These are phyloP conservation scores for Allobates femoralis DNA, from an alignment of 2,797 vertebrate genomes.

Conservation along the genomic window DNA sequence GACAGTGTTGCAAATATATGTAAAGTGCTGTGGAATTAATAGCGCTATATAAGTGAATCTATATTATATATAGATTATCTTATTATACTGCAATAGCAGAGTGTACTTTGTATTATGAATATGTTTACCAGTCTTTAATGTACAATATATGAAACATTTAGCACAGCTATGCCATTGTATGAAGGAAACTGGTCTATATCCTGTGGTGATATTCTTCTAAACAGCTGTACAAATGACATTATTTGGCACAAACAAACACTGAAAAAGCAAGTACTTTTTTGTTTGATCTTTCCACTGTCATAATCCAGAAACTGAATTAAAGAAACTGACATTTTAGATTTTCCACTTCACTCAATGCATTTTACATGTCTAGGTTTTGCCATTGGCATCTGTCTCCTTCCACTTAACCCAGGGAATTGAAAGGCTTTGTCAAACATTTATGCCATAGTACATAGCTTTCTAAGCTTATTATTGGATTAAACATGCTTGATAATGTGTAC, in stretches of 20 bases:
- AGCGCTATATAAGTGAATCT: background rate
- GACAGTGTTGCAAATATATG: too few species aligned
- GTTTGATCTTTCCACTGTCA: slow-evolving; percentile 65
- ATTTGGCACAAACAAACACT: slow-evolving; percentile 53
- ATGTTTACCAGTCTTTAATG: background rate
- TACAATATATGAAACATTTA: background rate
- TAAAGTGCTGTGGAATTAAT: too few species aligned
- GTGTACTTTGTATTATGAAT: background rate
- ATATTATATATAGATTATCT: background rate
- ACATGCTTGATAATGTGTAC: slow-evolving; percentile 12
- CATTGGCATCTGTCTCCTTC: slow-evolving; percentile 66
- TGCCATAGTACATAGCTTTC: slow-evolving; percentile 16
- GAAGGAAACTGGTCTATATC: background rate
- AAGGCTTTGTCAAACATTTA: slow-evolving; percentile 43
- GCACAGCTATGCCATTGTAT: background rate
- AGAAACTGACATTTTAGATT: slow-evolving; percentile 70
- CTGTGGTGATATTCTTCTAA: slow-evolving; percentile 42
- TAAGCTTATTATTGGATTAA: slow-evolving; percentile 30
- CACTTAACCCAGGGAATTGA: slow-evolving; percentile 65
- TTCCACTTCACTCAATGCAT: slow-evolving; percentile 66
- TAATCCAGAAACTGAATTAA: slow-evolving; percentile 65
- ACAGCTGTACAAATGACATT: slow-evolving; percentile 62
- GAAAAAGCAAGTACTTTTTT: slow-evolving; percentile 63
- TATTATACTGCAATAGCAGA: background rate
- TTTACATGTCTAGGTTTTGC: slow-evolving; percentile 66